Evolutionary conservation across 64 coral and sea anemone genomes (phyloP).

Genomic region (Montipora sp.): DNA sequence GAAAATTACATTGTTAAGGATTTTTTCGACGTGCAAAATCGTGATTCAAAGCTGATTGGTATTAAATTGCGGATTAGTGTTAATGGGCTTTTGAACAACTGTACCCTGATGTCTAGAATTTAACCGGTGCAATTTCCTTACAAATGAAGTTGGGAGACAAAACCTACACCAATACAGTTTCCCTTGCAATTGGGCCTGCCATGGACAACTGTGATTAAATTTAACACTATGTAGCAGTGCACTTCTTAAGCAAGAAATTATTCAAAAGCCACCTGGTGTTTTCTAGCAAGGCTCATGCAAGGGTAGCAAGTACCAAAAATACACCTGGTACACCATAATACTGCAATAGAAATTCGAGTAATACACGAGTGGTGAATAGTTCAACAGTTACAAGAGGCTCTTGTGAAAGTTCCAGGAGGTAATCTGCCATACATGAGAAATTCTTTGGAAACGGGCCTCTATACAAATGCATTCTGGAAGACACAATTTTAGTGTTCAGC

Average conservation of each 20-base stretch:
- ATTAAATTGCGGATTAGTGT: no score
- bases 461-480: background rate
- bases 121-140: no score
- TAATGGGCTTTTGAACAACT: no score
- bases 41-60: no score
- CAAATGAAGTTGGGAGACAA: no score
- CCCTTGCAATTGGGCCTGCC: background rate
- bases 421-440: background rate
- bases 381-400: slow-evolving; percentile 42
- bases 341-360: background rate
- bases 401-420: background rate
- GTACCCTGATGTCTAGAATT: no score
- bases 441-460: background rate
- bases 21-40: no score
- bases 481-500: background rate
- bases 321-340: slow-evolving; percentile 32
- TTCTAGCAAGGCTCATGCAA: background rate
- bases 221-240: background rate
- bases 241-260: background rate
- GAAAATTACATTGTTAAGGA: no score
- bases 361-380: background rate
- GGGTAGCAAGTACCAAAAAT: slow-evolving; percentile 12
- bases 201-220: background rate
- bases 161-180: no score
- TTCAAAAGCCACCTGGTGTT: background rate